Evolutionary conservation across 2,888 invertebrate genomes (phyloP).

Genomic region (Elgonia sp.): DNA sequence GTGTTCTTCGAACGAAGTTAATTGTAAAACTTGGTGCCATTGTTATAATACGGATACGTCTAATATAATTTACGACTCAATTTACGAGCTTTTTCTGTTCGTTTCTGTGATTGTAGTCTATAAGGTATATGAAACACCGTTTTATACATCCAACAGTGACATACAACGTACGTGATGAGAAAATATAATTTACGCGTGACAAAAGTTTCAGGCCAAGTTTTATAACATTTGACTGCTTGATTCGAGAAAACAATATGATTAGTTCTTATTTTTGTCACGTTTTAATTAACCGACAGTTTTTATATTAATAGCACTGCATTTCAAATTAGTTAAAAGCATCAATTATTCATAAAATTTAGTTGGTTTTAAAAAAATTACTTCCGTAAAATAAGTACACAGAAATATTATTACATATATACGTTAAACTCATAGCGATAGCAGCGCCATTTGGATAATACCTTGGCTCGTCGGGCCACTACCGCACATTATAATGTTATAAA

Average conservation of each 20-base stretch:
- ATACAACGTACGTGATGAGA: slow-evolving; percentile 84
- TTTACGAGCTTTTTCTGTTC: slow-evolving; percentile 73
- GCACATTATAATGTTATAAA: no score
- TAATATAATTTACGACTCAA: slow-evolving; percentile 65
- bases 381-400: background rate
- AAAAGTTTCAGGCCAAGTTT: slow-evolving; percentile 60
- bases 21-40: slow-evolving; percentile 63
- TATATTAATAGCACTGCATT: slow-evolving; percentile 15
- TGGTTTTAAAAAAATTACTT: background rate
- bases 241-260: slow-evolving; percentile 19
- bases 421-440: no score
- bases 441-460: no score
- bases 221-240: slow-evolving; percentile 41
- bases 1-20: slow-evolving; percentile 53
- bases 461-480: no score
- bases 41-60: slow-evolving; percentile 72
- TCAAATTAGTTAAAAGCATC: background rate
- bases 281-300: background rate
- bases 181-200: slow-evolving; percentile 71
- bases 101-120: slow-evolving; percentile 65
- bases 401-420: no score
- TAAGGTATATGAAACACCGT: slow-evolving; percentile 67
- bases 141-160: slow-evolving; percentile 82
- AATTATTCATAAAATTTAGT: background rate
- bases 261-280: slow-evolving; percentile 25